Base-by-base conservation (phyloP, 1,140 invertebrate species). In the Heliothis subflexa region DNA sequence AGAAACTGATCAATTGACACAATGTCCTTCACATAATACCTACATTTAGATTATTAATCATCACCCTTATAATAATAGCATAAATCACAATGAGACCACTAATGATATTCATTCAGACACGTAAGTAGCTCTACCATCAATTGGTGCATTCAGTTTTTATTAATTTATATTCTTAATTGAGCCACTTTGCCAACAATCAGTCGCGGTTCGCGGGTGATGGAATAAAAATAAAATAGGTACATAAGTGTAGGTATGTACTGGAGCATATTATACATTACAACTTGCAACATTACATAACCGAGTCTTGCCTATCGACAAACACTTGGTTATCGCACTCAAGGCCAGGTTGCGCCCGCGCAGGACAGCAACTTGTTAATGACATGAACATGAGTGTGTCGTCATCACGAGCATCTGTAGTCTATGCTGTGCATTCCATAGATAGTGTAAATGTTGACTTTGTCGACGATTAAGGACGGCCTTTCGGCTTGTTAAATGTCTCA, bases 311-410 rank as follows among this genome's bases (percentile, higher is more conserved):
- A 49, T 84, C 83, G 79, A 82, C 84, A 81, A 85, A 85, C 81
- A 83, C 81, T 81, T 83, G 70, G 79, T 89, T 91, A 91, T 89
- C 88, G 86, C 78, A 79, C 78, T 88, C 89, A 92, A 92, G 89
- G 88, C 83, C 87, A 85, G 76, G 62, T 21, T 66, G 62, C 62
- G 62, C 62, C 40, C 28, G 78, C 83, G 83, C 85, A 82, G 82
- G 83, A 83, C 85, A 83, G 81, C 79, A 79, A 81, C 77, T 85
- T 81, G 86, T 88, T 88, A 84, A 86, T 83, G 75, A 81, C 78
- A 79, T 18, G 79, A 71, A 62, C 83, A 79, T 82, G 83, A 84
- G 74, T 45, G 85, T 74, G 85, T 72, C 85, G 80, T 79, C 80
- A 81, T 71, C 33, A 68, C 74, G 21, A 78, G 12, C 73, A 64